Conservation (phyloP, 2,113 vertebrate genomes). For the Myiagra hebetior region DNA sequence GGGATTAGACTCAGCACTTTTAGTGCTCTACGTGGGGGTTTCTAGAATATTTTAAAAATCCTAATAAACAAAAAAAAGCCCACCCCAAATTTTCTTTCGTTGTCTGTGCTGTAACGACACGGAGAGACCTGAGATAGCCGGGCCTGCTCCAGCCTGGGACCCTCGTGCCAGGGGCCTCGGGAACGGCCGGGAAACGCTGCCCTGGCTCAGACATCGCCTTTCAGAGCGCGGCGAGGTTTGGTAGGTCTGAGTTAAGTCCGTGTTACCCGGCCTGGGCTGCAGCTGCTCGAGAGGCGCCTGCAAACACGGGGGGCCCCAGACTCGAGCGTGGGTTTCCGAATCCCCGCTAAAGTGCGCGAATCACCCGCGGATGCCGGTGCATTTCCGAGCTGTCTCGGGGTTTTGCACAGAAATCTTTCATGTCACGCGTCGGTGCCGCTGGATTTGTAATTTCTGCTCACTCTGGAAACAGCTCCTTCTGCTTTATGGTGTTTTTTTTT, state of each 20-base stretch:
- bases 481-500: not conserved
- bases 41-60: not conserved
- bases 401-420: not conserved
- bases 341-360: not conserved
- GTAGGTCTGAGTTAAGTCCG: fast-evolving
- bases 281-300: not conserved
- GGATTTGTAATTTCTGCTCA: not conserved
- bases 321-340: not conserved
- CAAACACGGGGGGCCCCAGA: not conserved
- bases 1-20: not conserved
- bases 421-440: not conserved
- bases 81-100: not conserved
- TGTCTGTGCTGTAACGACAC: not conserved
- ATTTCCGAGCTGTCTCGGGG: not conserved
- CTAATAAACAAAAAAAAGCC: not conserved
- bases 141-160: not conserved
- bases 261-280: not conserved
- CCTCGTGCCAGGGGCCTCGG: not conserved
- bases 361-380: not conserved
- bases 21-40: not conserved
- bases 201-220: not conserved
- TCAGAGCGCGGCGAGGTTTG: not conserved
- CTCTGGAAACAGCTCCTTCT: not conserved
- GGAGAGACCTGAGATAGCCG: too few species aligned
- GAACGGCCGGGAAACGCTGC: not conserved